phyloP scores from a whole-genome alignment of 2,888 invertebrate genomes.

The Boloria euphrosyne region DNA sequence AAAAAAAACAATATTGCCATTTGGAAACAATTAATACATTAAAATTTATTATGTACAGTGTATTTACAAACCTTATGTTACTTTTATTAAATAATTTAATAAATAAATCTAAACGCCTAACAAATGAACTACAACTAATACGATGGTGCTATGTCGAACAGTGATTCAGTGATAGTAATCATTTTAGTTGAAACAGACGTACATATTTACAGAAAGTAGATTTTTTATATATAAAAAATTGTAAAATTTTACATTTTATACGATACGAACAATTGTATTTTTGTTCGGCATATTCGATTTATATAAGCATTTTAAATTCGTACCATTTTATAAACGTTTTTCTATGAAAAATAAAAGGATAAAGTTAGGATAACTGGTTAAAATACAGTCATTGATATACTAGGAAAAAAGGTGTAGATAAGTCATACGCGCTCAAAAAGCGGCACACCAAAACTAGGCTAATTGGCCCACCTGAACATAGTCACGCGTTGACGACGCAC shows the following conservation, averaged over 20 bases:
- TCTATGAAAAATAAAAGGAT: not conserved
- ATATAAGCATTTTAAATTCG: not conserved
- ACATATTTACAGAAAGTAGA: slow-evolving; percentile 35
- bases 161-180: slow-evolving; percentile 27
- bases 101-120: slow-evolving; percentile 47
- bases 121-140: slow-evolving; percentile 53
- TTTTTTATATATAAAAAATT: slow-evolving; percentile 4
- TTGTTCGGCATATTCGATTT: slow-evolving; percentile 6
- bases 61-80: slow-evolving; percentile 39
- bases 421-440: too few relatives aligned
- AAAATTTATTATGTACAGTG: slow-evolving; percentile 40
- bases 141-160: slow-evolving; percentile 52
- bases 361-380: not conserved
- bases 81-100: slow-evolving; percentile 37
- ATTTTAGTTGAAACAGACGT: slow-evolving; percentile 26
- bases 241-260: not conserved
- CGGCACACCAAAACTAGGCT: too few relatives aligned
- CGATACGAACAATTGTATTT: not conserved
- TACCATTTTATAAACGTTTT: slow-evolving; percentile 9
- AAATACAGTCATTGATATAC: too few relatives aligned
- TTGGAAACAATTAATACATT: slow-evolving; percentile 29
- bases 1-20: slow-evolving; percentile 32
- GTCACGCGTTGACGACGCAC: too few relatives aligned
- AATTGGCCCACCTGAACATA: too few relatives aligned
- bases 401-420: too few relatives aligned